A percentile compares a stretch with the other conserved stretches of the same genome.
Evolutionary conservation across 2,797 vertebrate species (phyloP).

Genomic region (Clarias pachynema): DNA sequence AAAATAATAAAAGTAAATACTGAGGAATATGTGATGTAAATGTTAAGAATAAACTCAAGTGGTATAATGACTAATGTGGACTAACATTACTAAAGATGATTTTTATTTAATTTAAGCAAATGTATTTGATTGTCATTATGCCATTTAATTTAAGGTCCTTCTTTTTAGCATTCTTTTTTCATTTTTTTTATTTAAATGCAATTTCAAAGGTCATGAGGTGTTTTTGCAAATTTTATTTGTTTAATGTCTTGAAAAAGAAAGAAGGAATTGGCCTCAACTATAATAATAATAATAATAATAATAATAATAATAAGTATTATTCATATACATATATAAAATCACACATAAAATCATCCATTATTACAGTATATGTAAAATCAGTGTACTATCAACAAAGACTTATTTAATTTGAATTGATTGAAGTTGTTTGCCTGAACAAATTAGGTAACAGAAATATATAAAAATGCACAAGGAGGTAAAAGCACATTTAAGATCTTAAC

Average conservation of each 20-base stretch:
- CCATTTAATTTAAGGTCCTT: neutral
- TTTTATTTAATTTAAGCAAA: neutral
- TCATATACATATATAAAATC: neutral
- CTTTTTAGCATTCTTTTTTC: neutral
- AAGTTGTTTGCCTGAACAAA: neutral
- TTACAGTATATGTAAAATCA: neutral
- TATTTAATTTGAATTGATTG: too few species aligned
- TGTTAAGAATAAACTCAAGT: neutral
- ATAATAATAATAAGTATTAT: too few species aligned
- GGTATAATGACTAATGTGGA: neutral
- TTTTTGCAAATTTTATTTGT: neutral
- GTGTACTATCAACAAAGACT: neutral
- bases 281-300: too few species aligned
- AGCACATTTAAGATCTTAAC: neutral
- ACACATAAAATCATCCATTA: neutral
- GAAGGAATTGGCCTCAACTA: neutral
- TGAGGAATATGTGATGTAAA: neutral
- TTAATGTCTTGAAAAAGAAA: neutral
- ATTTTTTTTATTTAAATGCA: neutral
- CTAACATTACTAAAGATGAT: neutral
- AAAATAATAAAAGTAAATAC: neutral
- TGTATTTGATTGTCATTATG: neutral
- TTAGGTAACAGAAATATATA: neutral
- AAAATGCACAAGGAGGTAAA: neutral
- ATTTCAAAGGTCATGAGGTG: neutral